Base-by-base conservation (phyloP, 1,140 invertebrate species). In the Vanessa atalanta region DNA sequence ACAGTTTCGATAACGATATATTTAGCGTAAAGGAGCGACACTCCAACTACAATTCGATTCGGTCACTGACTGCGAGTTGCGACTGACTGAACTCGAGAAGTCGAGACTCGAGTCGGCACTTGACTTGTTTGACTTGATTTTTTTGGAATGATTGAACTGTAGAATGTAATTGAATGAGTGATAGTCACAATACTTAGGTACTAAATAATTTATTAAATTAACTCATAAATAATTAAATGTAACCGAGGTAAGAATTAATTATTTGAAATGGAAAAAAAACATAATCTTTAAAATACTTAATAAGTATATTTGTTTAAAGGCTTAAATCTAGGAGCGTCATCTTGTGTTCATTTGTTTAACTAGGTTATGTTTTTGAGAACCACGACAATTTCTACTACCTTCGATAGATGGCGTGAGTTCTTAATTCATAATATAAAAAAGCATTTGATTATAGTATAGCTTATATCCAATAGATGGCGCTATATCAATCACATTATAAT, bases 21-120 rank as follows among this genome's bases (percentile, higher is more conserved):
- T 82, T 83, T 85, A 87, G 82, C 80, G 73, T 70, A 65, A 73
- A 26, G 55, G 66, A 74, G 57, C 65, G 70, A 68, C 73, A 73
- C 60, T 78, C 69, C 75, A 65, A 37, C 70, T 60, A 64, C 78
- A 70, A 78, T 77, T 72, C 60, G 71, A 65, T 71, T 69, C 80
- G 77, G 76, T 78, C 80, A 76, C 80, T 80, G 78, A 77, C 78
- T 76, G 71, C 70, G 66, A 81, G 73, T 71, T 26, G 20, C 57
- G 23, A 60, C 57, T 60, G 26, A 26, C 78, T 80, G 60, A 69
- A 76, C 47, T 70, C 23, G 57, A 60, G 20, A 57, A 57, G 23
- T 31, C 72, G 70, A 66, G 69, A 31, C 26, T 31, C 26, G 26
- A 31, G 26, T 31, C 26, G 26, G 26, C 26, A 31, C 26, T 31